Base-by-base conservation (phyloP, 2,113 vertebrate species). In the Carassius auratus region DNA sequence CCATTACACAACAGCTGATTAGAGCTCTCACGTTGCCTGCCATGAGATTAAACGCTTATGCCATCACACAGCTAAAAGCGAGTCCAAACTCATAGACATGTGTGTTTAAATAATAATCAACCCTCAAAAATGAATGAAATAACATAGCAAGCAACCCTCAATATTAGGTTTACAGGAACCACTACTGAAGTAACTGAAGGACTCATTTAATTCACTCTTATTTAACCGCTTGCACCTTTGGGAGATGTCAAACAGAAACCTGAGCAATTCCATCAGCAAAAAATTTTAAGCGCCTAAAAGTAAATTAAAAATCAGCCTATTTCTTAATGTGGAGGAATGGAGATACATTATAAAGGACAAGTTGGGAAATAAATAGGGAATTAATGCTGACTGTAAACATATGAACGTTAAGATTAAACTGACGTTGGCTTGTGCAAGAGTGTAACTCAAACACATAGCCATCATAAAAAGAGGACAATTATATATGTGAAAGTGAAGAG, bases 1-100 rank as follows among this genome's bases (percentile, higher is more conserved):
- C 38, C 33, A 81, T 77, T 77, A 78, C 62, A 81, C 48, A 88
- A 84, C 55, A 68, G 52, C 68, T 84, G 50, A 61, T 76, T 76
- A 68, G 48, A 66, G 81, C 12, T 15, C 61, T 87, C 83, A 85
- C 62, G 3, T 87, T 77, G 71, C 77, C 71, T 71, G 45, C 38
- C 48, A 26, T 78, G 81, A 79, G 42, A 87, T 61, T 76, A 61
- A 81, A 80, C 13, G 59, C 38, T 80, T 78, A 78, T 15, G 17
- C 19, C 8, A 0, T 69, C 23, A 76, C 33, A 69, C 14, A 45
- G 9, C 21, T 5, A 61, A 30, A 52, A 64, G 45, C 50, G 64
- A 17, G 9, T 75, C 45, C 15, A 76, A 81, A 81, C n/a, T 5
- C 23, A 79, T 19, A 52, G 74, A 62, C 17, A 9, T n/a, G 75